phyloP scores from a whole-genome alignment of 2,113 vertebrate genomes.

The Triplophysa siluroides region DNA sequence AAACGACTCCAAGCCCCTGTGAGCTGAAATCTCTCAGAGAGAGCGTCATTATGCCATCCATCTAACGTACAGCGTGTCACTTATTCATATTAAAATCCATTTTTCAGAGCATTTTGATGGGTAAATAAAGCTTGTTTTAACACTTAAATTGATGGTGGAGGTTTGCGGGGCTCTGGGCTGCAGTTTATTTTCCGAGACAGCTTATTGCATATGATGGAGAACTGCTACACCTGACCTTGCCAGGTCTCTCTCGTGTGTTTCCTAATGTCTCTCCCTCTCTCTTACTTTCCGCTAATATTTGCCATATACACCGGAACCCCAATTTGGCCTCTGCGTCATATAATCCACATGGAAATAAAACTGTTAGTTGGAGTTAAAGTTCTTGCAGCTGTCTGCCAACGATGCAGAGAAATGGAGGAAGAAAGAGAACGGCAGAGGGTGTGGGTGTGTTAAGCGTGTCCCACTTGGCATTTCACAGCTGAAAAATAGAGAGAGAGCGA shows the following conservation, averaged over 20 bases:
- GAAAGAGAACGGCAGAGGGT: slow-evolving; percentile 31
- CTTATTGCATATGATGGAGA: slow-evolving; percentile 39
- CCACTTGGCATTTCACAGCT: slow-evolving; percentile 34
- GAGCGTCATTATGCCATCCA: background rate
- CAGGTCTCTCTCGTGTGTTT: background rate
- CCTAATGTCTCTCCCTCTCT: background rate
- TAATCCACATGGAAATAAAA: slow-evolving; percentile 46
- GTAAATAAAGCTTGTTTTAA: slow-evolving; percentile 30
- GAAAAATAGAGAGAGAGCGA: slow-evolving; percentile 20
- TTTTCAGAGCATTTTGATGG: slow-evolving; percentile 24
- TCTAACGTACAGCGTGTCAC: background rate
- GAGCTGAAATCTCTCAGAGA: slow-evolving; percentile 17
- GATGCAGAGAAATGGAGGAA: slow-evolving; percentile 9
- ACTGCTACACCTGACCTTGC: slow-evolving; percentile 35
- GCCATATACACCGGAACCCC: slow-evolving; percentile 12
- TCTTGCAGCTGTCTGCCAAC: slow-evolving; percentile 37
- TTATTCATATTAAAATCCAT: slow-evolving; percentile 30
- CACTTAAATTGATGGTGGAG: slow-evolving; percentile 10
- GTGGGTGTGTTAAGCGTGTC: slow-evolving; percentile 40
- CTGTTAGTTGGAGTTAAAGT: slow-evolving; percentile 38
- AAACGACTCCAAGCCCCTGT: slow-evolving; percentile 22
- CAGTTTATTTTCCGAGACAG: slow-evolving; percentile 16
- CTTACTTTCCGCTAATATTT: slow-evolving; percentile 1
- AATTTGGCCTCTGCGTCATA: slow-evolving; percentile 28
- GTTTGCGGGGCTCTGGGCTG: slow-evolving; percentile 22